A percentile compares a stretch with the other conserved stretches of the same genome.
Conservation (phyloP, 2,113 vertebrate genomes). For the Phyllopteryx taeniolatus region DNA sequence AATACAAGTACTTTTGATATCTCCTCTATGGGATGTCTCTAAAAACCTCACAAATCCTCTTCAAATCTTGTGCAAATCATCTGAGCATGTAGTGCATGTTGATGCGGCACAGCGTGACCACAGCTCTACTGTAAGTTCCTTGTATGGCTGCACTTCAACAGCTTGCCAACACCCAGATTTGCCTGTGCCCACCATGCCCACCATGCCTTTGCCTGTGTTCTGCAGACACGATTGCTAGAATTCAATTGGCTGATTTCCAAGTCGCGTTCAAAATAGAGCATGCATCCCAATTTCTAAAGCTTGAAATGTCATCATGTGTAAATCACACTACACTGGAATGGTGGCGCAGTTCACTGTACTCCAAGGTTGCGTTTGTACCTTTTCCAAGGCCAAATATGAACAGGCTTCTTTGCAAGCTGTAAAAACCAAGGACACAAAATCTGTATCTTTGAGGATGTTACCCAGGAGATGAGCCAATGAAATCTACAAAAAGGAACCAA, state of each 20-base stretch:
- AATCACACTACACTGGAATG: neutral
- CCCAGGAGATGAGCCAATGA: neutral
- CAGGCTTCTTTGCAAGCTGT: neutral
- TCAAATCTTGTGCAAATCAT: neutral
- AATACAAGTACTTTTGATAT: neutral
- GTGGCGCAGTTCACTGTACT: neutral
- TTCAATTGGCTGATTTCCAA: neutral
- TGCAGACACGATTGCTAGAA: neutral
- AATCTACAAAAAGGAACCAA: neutral
- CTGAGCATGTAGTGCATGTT: neutral
- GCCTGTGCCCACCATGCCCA: too few species aligned
- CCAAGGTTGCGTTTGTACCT: neutral
- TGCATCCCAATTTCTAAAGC: neutral
- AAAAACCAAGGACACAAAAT: neutral
- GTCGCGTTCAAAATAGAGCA: neutral
- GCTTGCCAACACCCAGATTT: neutral
- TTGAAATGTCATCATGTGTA: neutral
- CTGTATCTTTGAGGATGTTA: neutral
- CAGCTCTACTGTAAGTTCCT: slow-evolving; percentile 1
- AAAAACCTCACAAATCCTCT: neutral
- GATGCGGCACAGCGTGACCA: neutral
- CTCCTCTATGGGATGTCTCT: neutral
- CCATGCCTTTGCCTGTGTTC: neutral
- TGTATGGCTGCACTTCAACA: neutral
- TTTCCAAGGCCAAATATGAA: neutral